Evolutionary conservation across 2,888 invertebrate species (phyloP), one percentile per base, ranked within the genome.

Genomic region (Protodeltote pygarga): DNA sequence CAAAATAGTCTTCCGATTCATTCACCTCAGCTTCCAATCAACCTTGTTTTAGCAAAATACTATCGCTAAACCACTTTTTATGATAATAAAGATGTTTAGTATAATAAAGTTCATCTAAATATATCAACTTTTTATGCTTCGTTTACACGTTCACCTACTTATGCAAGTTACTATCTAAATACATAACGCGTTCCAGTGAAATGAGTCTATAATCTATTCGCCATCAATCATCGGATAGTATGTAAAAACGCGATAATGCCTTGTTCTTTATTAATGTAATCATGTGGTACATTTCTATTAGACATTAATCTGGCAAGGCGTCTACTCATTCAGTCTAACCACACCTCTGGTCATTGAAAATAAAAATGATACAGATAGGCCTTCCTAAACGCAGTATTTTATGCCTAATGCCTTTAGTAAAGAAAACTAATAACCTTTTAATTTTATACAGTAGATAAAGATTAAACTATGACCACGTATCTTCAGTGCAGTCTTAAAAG

Each of bases 211-310:
- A 68, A 68, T 69, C 49, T 60, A 49, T 51, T 40, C 57, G 62
- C 72, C 78, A 85, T 85, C 80, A 81, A 85, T 86, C 83, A 83
- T 46, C 44, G 61, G 52, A 53, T 31, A 52, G 51, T 63, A 70
- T 61, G 69, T 73, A 77, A 77, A 79, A 79, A 77, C 62, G 73
- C 72, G 79, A 78, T 78, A 79, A 79, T 59, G 45, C 47, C 9
- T 52, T 53, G 55, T 68, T 67, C 69, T 73, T 75, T 74, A 80
- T 78, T 81, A 81, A 79, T 79, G 81, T 82, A 83, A 87, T 87
- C 81, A 82, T 75, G 80, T 78, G 80, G 78, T 81, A 86, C 83
- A 86, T 90, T 89, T 90, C 89, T 90, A 90, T 90, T 89, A 89
- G 73, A 74, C 84, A 87, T 88, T 84, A 85, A 85, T 87, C 85